Evolutionary conservation across 92 coral and sea anemone species (phyloP).

Genomic region (Parazoanthus swiftii): DNA sequence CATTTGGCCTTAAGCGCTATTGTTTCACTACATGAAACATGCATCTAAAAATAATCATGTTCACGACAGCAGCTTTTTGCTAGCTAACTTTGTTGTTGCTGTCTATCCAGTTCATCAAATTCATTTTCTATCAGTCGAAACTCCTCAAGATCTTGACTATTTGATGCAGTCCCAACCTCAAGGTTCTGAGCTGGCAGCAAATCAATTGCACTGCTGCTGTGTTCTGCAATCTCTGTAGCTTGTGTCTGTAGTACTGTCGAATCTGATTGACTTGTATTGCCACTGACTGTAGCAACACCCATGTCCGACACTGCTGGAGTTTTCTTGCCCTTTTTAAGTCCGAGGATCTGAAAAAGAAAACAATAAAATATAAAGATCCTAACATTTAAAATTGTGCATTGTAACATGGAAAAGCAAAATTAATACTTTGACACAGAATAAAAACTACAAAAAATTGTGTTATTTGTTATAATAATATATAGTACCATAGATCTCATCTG

Average conservation of each 20-base stretch:
- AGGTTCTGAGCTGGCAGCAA: slow-evolving; percentile 56
- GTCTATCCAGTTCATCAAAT: slow-evolving; percentile 37
- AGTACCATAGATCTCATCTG: too few relatives aligned
- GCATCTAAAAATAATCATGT: too few relatives aligned
- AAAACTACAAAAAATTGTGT: too few relatives aligned
- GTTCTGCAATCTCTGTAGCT: slow-evolving; percentile 9
- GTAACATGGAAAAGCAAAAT: too few relatives aligned
- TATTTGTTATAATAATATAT: too few relatives aligned
- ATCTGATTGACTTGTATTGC: slow-evolving; percentile 7
- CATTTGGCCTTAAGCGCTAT: too few relatives aligned
- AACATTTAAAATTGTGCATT: too few relatives aligned
- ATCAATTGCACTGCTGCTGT: slow-evolving; percentile 33
- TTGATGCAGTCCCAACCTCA: slow-evolving; percentile 33
- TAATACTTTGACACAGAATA: too few relatives aligned
- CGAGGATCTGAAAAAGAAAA: slow-evolving; percentile 70
- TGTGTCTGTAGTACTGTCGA: slow-evolving; percentile 24
- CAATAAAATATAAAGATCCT: not conserved
- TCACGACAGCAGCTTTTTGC: not conserved
- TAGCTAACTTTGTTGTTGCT: slow-evolving; percentile 31
- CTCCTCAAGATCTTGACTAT: slow-evolving; percentile 48
- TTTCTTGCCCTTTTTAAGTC: slow-evolving; percentile 72
- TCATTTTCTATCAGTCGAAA: slow-evolving; percentile 45
- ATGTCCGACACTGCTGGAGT: not conserved
- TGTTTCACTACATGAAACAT: too few relatives aligned
- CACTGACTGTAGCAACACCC: not conserved